These are phyloP conservation scores for Crypturellus undulatus DNA, from an alignment of 2,113 vertebrate genomes.

Conservation along the genomic window DNA sequence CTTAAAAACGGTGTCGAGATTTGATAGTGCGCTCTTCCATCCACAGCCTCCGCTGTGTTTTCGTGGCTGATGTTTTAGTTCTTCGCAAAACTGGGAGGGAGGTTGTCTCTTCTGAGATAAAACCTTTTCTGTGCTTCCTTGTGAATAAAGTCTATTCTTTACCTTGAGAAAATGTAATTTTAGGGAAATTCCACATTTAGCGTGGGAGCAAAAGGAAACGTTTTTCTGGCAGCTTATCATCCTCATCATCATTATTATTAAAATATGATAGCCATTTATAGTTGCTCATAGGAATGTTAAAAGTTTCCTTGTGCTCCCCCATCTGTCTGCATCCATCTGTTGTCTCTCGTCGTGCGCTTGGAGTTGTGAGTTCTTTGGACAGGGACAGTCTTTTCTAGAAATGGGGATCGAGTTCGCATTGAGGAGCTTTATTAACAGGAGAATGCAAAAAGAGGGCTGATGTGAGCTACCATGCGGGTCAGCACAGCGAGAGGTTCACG, in stretches of 20 bases:
- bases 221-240: constrained; percentile 61
- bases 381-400: constrained; percentile 23
- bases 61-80: not conserved
- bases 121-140: not conserved
- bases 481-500: not conserved
- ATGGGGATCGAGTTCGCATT: not conserved
- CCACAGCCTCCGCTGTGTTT: not conserved
- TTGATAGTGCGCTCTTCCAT: not conserved
- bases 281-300: constrained; percentile 62
- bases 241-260: constrained; percentile 58
- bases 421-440: not conserved
- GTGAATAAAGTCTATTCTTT: constrained; percentile 27
- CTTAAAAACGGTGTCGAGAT: not conserved
- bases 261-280: constrained; percentile 68
- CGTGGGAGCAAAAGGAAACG: constrained; percentile 50
- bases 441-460: not conserved
- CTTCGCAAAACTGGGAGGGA: not conserved
- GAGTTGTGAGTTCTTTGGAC: constrained; percentile 54
- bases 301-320: constrained; percentile 67
- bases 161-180: constrained; percentile 35
- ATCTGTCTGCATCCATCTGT: constrained; percentile 72
- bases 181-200: constrained; percentile 60
- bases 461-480: not conserved
- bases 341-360: constrained; percentile 59
- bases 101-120: not conserved